Percentiles rank a stretch among this genome's conserved stretches.
These are phyloP conservation scores for Agrypnus murinus DNA, from an alignment of 2,888 invertebrate species.

Conservation along the genomic window DNA sequence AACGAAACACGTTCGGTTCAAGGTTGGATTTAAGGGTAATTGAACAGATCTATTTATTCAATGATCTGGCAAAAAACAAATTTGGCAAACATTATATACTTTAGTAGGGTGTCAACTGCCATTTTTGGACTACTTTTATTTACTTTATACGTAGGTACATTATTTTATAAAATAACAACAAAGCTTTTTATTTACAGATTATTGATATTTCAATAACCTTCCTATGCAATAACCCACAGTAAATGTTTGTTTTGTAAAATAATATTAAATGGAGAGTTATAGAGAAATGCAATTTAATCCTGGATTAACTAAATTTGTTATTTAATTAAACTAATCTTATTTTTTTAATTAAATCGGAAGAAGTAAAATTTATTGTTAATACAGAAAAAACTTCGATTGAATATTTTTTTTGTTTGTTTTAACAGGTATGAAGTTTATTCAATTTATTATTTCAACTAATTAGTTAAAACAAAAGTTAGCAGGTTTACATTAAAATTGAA, in stretches of 20 bases:
- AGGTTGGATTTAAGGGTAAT: neutral
- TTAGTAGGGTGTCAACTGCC: neutral
- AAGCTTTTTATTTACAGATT: neutral
- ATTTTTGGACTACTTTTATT: neutral
- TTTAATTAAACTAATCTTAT: too few species aligned
- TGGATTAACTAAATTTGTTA: too few species aligned
- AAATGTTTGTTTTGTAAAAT: neutral
- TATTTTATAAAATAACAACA: neutral
- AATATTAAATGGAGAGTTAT: too few species aligned
- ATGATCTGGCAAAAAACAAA: neutral
- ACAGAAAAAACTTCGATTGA: too few species aligned
- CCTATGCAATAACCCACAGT: neutral
- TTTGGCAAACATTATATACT: neutral
- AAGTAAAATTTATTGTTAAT: too few species aligned
- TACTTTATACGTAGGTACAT: neutral
- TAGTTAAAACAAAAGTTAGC: too few species aligned
- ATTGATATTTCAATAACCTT: neutral
- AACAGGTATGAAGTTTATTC: too few species aligned
- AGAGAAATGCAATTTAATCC: too few species aligned
- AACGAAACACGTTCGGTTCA: neutral
- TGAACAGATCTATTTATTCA: slow-evolving; percentile 8
- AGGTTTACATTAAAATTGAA: too few species aligned
- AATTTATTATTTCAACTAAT: too few species aligned
- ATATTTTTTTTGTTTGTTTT: too few species aligned
- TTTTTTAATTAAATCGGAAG: too few species aligned